Base-by-base conservation (phyloP, 2,113 vertebrate genomes). In the Callipepla squamata region DNA sequence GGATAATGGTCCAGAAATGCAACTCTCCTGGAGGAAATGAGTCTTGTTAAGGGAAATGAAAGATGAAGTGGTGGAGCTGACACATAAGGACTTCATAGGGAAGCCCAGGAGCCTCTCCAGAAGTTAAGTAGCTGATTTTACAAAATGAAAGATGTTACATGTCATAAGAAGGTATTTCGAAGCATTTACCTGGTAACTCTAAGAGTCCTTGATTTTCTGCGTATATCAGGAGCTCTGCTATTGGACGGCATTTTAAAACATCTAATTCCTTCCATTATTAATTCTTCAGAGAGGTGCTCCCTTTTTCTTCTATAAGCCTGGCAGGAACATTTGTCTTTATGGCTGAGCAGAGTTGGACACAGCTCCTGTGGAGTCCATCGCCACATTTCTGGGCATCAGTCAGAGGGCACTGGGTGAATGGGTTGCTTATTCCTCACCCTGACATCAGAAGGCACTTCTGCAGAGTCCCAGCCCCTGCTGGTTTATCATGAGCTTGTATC, bases 91-190 rank as follows among this genome's bases (percentile, higher is more conserved):
- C 87, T 80, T 96, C 42, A 42, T 17, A 77, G 69, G 65, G 42
- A 92, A 93, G 70, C 78, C 84, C 74, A 72, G 91, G 91, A 95
- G 70, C 70, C 65, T 92, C 73, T 94, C 93, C 65, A 75, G 74
- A 93, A 94, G 81, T 95, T 92, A 90, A 94, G 87, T 50, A 86
- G 66, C 48, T 85, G 93, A 63, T 95, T 92, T 90, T 76, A 90
- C 38, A 68, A 63, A 79, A 88, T 92, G 59, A 85, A 76, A 42
- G 57, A 59, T 90, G 74, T 74, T 89, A 23, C 48, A 6, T 81
- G 72, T 74, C 48, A 17, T 66, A 61, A 94, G 66, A 57, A 61
- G 8, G 28, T n/a, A 66, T 93, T 86, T 83, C 66, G 68, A 40
- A 68, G 48, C 23, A 18, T 62, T 87, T 87, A 12, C 38, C n/a